A percentile compares a stretch with the other conserved stretches of the same genome.
phyloP scores from a whole-genome alignment of 2,113 vertebrate species.

The Leucopsar rothschildi region DNA sequence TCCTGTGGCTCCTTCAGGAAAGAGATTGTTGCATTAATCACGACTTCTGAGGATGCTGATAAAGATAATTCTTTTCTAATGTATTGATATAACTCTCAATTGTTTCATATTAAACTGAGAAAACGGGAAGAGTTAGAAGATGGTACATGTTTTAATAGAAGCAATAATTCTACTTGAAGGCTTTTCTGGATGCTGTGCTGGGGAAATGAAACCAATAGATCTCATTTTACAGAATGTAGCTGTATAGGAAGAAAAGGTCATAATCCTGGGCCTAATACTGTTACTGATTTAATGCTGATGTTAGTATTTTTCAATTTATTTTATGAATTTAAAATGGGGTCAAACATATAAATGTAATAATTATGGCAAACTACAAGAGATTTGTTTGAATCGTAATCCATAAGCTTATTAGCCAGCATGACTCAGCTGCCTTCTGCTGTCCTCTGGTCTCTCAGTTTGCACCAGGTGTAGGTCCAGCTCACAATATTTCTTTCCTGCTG shows the following conservation, averaged over 20 bases:
- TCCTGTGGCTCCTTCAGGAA: constrained; percentile 32
- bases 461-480: background rate
- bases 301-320: constrained; percentile 31
- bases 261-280: constrained; percentile 4
- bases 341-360: background rate
- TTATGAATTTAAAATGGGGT: background rate
- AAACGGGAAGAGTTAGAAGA: constrained; percentile 51
- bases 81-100: constrained; percentile 68
- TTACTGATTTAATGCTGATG: constrained; percentile 7
- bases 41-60: constrained; percentile 59
- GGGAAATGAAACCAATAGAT: constrained; percentile 73
- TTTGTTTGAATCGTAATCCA: background rate
- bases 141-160: constrained; percentile 73
- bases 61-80: constrained; percentile 72
- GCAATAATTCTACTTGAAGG: constrained; percentile 71
- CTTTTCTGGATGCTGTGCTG: constrained; percentile 63
- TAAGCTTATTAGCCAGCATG: background rate
- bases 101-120: constrained; percentile 72
- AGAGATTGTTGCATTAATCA: constrained; percentile 60
- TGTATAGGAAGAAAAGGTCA: constrained; percentile 21
- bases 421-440: background rate
- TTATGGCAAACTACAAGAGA: background rate
- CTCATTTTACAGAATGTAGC: constrained; percentile 38
- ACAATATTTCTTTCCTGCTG: background rate
- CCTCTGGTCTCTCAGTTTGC: background rate